These are phyloP conservation scores for Piprites chloris DNA, from an alignment of 2,113 vertebrate species.

Conservation along the genomic window DNA sequence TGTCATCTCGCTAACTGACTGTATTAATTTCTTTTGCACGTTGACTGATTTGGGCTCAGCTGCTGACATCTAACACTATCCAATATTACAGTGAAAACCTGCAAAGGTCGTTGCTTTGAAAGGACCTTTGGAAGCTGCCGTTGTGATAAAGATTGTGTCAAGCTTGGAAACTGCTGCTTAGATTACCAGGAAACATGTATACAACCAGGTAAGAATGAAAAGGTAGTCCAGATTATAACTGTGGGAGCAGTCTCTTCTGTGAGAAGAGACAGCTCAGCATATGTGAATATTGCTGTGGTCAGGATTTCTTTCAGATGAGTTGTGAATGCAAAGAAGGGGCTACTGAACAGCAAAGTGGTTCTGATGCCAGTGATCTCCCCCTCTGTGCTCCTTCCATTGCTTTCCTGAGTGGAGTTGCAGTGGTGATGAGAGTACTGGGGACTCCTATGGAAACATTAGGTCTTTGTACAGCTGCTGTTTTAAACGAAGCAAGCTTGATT, in stretches of 20 bases:
- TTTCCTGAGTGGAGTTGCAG: neutral
- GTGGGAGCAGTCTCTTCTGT: neutral
- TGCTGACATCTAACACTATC: neutral
- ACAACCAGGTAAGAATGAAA: constrained; percentile 70
- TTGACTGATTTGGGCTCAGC: neutral
- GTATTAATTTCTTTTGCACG: neutral
- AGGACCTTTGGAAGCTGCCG: constrained; percentile 82
- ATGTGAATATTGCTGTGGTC: neutral
- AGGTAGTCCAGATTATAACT: neutral
- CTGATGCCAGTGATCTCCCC: neutral
- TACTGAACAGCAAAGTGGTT: neutral
- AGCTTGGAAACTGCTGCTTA: constrained; percentile 80
- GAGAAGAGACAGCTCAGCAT: accelerated
- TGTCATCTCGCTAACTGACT: neutral
- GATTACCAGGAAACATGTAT: constrained; percentile 78
- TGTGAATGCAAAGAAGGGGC: neutral
- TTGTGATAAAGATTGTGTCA: constrained; percentile 75
- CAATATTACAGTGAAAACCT: constrained; percentile 78
- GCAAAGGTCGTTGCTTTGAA: constrained; percentile 82
- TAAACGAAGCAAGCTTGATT: neutral
- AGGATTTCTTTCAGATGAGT: neutral
- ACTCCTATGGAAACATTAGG: neutral
- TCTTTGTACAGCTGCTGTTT: neutral
- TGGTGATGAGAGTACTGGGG: neutral
- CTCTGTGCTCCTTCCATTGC: neutral